Percentiles rank a stretch among this genome's conserved stretches.
These are phyloP conservation scores for Menidia menidia DNA, from an alignment of 2,797 vertebrate genomes.

Conservation along the genomic window DNA sequence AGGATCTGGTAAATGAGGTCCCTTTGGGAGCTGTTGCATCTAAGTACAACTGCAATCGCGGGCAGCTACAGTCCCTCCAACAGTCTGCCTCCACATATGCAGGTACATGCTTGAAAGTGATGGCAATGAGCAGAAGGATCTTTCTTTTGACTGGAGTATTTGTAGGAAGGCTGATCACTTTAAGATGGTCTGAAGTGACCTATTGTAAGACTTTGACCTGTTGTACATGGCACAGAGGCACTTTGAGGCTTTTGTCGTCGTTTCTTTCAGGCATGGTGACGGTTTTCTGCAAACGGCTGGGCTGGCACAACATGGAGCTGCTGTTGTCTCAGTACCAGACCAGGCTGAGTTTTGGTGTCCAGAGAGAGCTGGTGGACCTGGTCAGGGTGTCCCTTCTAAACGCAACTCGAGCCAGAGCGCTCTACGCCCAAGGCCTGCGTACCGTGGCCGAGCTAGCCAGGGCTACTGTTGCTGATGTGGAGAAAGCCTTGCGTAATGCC, in stretches of 20 bases:
- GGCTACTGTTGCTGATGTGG: constrained; percentile 84
- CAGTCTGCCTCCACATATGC: constrained; percentile 97
- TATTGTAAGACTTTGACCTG: not conserved
- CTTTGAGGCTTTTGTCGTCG: not conserved
- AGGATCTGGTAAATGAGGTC: constrained; percentile 93
- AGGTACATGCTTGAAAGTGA: constrained; percentile 75
- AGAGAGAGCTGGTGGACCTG: constrained; percentile 94
- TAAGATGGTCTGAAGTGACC: not conserved
- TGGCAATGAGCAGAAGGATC: not conserved
- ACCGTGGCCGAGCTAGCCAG: constrained; percentile 92
- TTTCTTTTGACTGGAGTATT: constrained; percentile 10
- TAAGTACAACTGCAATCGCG: constrained; percentile 93
- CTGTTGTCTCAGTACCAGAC: constrained; percentile 96
- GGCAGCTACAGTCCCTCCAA: constrained; percentile 96
- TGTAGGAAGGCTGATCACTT: not conserved
- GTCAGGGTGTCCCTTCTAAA: constrained; percentile 93
- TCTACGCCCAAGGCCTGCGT: constrained; percentile 89
- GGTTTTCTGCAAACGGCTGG: constrained; percentile 93
- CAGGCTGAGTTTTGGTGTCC: constrained; percentile 94
- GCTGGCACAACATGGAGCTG: constrained; percentile 97
- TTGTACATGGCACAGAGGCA: not conserved
- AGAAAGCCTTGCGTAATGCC: constrained; percentile 89
- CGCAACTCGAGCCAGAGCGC: constrained; percentile 88
- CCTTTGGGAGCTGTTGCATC: constrained; percentile 89
- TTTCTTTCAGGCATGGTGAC: constrained; percentile 92